Conservation (phyloP, 2,888 invertebrate species). For the Spilarctia lutea region DNA sequence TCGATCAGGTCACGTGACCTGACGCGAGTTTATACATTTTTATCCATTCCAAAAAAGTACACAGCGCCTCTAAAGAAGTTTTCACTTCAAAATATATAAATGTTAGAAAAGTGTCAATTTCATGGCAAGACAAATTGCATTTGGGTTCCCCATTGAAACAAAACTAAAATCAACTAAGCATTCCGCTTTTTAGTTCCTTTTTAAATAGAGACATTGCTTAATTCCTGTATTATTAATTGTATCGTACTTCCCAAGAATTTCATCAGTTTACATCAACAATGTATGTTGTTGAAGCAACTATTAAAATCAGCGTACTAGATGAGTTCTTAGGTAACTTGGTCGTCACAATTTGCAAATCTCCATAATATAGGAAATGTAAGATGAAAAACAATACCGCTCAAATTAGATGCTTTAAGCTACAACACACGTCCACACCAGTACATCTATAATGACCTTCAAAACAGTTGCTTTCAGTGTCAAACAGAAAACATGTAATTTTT, state of each 20-base stretch:
- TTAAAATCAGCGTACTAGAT: too few relatives aligned
- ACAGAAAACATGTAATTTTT: background rate
- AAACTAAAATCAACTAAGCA: background rate
- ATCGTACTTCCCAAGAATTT: background rate
- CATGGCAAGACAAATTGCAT: background rate
- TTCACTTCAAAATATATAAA: too few relatives aligned
- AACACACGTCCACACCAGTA: background rate
- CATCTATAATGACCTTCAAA: background rate
- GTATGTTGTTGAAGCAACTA: too few relatives aligned
- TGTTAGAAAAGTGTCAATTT: background rate
- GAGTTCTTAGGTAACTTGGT: too few relatives aligned
- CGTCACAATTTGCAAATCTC: too few relatives aligned
- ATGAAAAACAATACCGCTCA: background rate
- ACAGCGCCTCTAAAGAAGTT: too few relatives aligned
- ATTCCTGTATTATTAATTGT: background rate
- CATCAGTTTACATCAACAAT: too few relatives aligned
- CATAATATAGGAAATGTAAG: background rate
- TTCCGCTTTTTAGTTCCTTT: background rate
- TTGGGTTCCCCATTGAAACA: background rate
- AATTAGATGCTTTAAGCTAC: background rate
- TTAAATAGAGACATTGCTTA: background rate
- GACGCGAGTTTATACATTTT: too few relatives aligned
- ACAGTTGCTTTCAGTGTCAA: background rate
- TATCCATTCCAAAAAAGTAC: too few relatives aligned
- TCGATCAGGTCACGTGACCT: too few relatives aligned